Conservation (phyloP, 2,888 invertebrate genomes). For the Chloromyia formosa region DNA sequence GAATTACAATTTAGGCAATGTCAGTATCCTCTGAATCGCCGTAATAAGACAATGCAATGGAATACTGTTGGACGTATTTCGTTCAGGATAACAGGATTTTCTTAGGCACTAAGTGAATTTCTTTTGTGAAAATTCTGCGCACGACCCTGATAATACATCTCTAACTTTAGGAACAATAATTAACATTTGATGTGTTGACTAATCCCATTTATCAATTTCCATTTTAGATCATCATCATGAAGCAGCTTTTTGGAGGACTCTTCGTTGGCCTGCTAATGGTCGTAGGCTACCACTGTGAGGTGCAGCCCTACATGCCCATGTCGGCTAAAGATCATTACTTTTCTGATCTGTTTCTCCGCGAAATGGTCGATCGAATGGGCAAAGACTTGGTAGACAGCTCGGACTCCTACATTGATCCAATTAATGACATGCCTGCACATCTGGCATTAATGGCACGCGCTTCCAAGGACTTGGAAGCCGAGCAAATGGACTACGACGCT, state of each 20-base stretch:
- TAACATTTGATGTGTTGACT: no score
- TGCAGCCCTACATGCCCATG: slow-evolving; percentile 48
- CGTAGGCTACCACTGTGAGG: slow-evolving; percentile 28
- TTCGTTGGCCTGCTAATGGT: slow-evolving; percentile 31
- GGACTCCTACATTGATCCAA: slow-evolving; percentile 64
- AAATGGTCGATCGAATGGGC: slow-evolving; percentile 81
- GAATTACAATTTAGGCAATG: no score
- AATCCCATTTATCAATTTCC: no score
- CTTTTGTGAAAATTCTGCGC: no score
- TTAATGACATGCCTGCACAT: slow-evolving; percentile 58
- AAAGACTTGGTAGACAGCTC: slow-evolving; percentile 75
- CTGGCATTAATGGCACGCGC: slow-evolving; percentile 66
- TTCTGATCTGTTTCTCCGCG: slow-evolving; percentile 77
- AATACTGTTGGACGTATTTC: no score
- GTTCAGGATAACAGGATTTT: no score
- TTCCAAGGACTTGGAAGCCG: slow-evolving; percentile 68
- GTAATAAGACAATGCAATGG: no score
- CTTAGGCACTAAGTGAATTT: no score
- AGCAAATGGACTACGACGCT: slow-evolving; percentile 77
- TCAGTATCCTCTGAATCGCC: no score
- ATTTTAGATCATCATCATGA: slow-evolving; percentile 26
- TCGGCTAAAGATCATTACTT: slow-evolving; percentile 70
- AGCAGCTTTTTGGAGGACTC: slow-evolving; percentile 4
- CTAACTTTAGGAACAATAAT: no score
- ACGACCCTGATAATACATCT: no score